Evolutionary conservation across 2,113 vertebrate species (phyloP).

Genomic region (Vulpes ferrilata): DNA sequence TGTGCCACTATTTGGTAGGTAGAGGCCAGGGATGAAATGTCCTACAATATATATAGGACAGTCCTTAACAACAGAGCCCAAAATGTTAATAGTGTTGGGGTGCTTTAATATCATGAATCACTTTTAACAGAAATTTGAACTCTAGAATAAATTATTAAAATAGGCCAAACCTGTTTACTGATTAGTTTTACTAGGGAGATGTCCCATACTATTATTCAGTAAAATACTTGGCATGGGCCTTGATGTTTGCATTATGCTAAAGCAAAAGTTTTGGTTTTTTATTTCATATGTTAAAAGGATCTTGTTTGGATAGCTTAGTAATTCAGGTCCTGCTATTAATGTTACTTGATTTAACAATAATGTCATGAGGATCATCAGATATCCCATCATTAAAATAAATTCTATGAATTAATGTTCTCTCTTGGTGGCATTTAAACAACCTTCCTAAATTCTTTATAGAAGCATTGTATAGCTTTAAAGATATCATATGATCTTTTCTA

Average conservation of each 20-base stretch:
- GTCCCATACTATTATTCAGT: background rate
- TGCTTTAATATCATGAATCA: background rate
- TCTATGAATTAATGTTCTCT: constrained; percentile 39
- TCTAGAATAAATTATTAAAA: constrained; percentile 12
- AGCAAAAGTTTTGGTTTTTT: background rate
- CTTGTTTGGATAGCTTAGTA: constrained; percentile 37
- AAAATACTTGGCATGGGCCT: background rate
- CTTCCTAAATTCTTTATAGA: constrained; percentile 37
- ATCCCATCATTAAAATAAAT: constrained; percentile 23
- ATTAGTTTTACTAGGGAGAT: constrained; percentile 3
- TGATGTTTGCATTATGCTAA: constrained; percentile 31
- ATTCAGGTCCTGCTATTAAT: constrained; percentile 40
- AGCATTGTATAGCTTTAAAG: constrained; percentile 36
- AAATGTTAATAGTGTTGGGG: background rate
- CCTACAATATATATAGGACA: background rate
- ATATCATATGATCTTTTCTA: constrained; percentile 26
- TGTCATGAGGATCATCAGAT: background rate
- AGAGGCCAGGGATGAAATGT: constrained; percentile 1
- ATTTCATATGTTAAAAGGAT: background rate
- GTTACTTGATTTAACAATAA: constrained; percentile 12
- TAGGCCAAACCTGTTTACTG: background rate
- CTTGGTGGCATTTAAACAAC: constrained; percentile 42
- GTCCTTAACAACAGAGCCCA: background rate
- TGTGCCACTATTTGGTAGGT: background rate
- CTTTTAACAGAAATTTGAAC: constrained; percentile 33